Evolutionary conservation across 2,797 vertebrate species (phyloP).

Genomic region (Neopelma chrysocephalum): DNA sequence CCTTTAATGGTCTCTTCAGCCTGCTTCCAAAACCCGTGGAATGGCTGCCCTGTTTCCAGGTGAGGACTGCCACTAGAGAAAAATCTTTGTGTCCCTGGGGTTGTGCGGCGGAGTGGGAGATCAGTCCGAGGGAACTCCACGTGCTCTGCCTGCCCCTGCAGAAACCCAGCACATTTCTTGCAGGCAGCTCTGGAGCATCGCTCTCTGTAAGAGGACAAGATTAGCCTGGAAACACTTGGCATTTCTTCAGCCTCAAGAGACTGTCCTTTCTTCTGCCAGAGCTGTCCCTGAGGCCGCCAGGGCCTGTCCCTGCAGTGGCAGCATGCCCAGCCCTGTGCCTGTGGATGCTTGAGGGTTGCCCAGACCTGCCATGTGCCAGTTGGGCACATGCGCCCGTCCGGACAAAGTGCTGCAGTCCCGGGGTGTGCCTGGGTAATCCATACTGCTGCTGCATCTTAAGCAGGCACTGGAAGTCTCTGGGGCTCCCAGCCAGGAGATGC

Average conservation of each 20-base stretch:
- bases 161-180: not conserved
- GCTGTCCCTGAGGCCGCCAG: not conserved
- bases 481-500: not conserved
- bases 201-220: not conserved
- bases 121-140: not conserved
- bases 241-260: not conserved
- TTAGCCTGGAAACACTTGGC: not conserved
- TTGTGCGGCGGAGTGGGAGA: fast-evolving
- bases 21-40: not conserved
- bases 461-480: not conserved
- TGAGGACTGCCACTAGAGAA: not conserved
- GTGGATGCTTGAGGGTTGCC: not conserved
- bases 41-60: not conserved
- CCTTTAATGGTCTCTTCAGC: not conserved
- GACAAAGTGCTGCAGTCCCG: not conserved
- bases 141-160: not conserved
- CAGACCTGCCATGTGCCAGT: not conserved
- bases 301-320: not conserved
- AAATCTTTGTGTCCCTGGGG: not conserved
- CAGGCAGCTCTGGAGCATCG: not conserved
- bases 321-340: not conserved
- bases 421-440: not conserved
- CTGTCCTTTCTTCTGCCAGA: not conserved
- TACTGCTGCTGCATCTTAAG: not conserved
- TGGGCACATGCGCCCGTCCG: not conserved